These are phyloP conservation scores for Lates calcarifer DNA, from an alignment of 2,113 vertebrate genomes.

Conservation along the genomic window DNA sequence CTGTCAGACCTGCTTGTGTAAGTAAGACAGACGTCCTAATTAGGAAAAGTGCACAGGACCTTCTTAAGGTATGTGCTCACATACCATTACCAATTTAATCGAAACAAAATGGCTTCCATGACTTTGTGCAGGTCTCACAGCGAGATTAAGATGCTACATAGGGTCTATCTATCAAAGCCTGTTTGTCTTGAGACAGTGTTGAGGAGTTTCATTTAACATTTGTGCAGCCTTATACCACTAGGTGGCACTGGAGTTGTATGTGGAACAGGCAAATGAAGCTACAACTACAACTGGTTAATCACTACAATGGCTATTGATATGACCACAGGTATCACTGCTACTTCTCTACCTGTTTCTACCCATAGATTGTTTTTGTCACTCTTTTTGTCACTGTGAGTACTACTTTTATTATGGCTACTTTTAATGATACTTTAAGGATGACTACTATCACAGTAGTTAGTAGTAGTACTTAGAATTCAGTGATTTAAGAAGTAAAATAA, in stretches of 20 bases:
- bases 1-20: constrained; percentile 20
- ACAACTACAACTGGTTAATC: not conserved
- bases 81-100: constrained; percentile 42
- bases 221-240: constrained; percentile 28
- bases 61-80: constrained; percentile 23
- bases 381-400: not conserved
- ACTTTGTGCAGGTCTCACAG: constrained; percentile 27
- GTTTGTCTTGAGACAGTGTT: not conserved
- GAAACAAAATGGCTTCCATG: constrained; percentile 5
- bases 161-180: constrained; percentile 35
- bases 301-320: not conserved
- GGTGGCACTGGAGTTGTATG: constrained; percentile 47
- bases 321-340: not conserved
- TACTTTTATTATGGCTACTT: too few relatives aligned
- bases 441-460: not conserved
- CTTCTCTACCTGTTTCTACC: too few relatives aligned
- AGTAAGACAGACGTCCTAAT: constrained; percentile 48
- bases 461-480: not conserved
- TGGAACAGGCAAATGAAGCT: not conserved
- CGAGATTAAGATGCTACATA: constrained; percentile 38
- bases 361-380: not conserved
- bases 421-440: not conserved
- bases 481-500: too few relatives aligned
- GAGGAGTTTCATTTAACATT: not conserved
- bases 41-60: constrained; percentile 47